Percentiles rank a stretch among this genome's conserved stretches.
These are phyloP conservation scores for Exaiptasia diaphana DNA, from an alignment of 64 coral and sea anemone species.

Conservation along the genomic window DNA sequence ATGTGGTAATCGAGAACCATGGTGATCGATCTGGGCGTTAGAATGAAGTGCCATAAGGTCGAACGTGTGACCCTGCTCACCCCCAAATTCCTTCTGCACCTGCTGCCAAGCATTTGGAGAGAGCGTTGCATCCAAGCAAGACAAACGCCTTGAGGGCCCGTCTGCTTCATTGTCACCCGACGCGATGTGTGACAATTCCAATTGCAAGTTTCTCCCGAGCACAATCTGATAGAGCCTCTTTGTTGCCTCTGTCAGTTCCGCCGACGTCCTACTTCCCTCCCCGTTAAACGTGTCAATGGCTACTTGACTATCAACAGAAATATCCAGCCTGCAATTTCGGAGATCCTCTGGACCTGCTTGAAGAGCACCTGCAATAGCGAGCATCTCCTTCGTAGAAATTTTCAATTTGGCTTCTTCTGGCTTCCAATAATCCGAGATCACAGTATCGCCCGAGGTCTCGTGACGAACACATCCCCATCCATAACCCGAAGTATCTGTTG, in stretches of 20 bases:
- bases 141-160: background rate
- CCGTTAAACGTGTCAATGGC: conserved; percentile 31
- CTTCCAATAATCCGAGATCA: conserved; percentile 34
- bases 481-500: conserved; percentile 41
- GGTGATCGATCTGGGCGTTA: background rate
- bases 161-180: background rate
- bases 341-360: background rate
- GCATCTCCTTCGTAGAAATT: conserved; percentile 5
- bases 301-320: conserved; percentile 34
- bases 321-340: background rate
- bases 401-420: background rate
- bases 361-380: background rate
- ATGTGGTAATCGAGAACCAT: background rate
- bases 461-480: conserved; percentile 23
- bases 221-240: conserved; percentile 17
- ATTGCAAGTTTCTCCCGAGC: background rate
- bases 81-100: background rate
- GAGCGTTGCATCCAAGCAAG: background rate
- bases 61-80: background rate
- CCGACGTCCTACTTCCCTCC: conserved; percentile 1
- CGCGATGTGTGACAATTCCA: background rate
- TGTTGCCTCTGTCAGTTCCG: background rate
- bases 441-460: background rate
- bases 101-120: background rate
- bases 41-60: conserved; percentile 37